These are phyloP conservation scores for Pocillopora grandis DNA, from an alignment of 92 coral and sea anemone species.

Conservation along the genomic window DNA sequence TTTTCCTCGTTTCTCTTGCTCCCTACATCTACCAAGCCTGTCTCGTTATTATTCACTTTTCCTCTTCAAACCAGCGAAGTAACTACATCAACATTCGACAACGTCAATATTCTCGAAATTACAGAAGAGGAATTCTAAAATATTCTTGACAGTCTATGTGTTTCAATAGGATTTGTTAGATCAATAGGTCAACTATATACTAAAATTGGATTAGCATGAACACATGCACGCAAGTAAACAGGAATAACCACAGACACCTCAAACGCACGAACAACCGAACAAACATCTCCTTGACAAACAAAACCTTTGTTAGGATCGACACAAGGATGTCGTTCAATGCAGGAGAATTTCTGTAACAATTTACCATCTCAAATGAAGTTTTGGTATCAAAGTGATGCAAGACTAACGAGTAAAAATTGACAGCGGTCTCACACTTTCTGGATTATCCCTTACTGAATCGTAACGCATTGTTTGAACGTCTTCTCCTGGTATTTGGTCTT, in stretches of 20 bases:
- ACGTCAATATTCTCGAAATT: neutral
- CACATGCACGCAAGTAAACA: neutral
- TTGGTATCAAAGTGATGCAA: too few relatives aligned
- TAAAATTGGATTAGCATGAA: constrained; percentile 13
- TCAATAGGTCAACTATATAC: neutral
- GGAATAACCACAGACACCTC: neutral
- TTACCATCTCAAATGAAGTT: too few relatives aligned
- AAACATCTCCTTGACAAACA: neutral
- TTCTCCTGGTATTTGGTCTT: too few relatives aligned
- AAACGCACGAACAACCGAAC: neutral
- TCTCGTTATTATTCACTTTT: too few relatives aligned
- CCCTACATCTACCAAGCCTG: too few relatives aligned
- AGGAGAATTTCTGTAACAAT: neutral
- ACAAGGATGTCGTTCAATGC: neutral
- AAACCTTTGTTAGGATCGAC: neutral
- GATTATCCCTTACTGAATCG: too few relatives aligned
- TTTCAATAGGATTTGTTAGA: neutral
- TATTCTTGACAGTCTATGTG: neutral
- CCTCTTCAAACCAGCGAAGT: neutral
- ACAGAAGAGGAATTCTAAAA: constrained; percentile 3
- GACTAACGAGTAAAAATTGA: too few relatives aligned
- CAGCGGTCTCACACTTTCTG: too few relatives aligned
- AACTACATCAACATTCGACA: neutral
- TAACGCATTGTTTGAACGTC: too few relatives aligned
- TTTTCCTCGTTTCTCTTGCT: too few relatives aligned